phyloP scores from a whole-genome alignment of 2,113 vertebrate species.

The Merops nubicus region DNA sequence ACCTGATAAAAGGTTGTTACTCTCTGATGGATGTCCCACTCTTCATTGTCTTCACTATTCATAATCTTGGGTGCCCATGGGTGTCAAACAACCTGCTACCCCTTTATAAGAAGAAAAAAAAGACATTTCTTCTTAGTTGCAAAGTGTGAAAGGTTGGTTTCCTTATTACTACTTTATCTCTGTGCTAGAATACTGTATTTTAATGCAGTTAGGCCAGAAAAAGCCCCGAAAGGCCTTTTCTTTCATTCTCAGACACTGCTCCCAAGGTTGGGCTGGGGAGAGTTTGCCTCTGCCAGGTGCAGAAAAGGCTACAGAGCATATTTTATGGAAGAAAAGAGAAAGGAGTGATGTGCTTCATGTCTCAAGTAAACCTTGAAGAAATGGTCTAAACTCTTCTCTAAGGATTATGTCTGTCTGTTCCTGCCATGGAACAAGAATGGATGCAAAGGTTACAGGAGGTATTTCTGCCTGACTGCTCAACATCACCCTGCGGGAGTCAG shows the following conservation, averaged over 20 bases:
- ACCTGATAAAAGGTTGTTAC: constrained; percentile 71
- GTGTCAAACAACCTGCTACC: constrained; percentile 13
- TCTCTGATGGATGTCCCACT: constrained; percentile 55
- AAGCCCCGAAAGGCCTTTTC: neutral
- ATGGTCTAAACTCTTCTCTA: neutral
- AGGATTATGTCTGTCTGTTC: accelerated
- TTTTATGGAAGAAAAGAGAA: neutral
- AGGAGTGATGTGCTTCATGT: neutral
- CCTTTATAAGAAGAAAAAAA: constrained; percentile 61
- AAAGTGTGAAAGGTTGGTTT: neutral
- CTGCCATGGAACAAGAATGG: neutral
- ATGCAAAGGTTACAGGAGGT: neutral
- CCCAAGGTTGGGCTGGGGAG: neutral
- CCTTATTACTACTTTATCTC: neutral
- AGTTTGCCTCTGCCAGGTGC: neutral
- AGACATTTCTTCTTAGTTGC: neutral
- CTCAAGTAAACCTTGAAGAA: neutral
- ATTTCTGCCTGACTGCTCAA: constrained; percentile 4
- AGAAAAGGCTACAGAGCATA: neutral
- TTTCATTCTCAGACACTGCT: neutral
- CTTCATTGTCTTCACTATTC: constrained; percentile 70
- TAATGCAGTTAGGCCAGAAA: neutral
- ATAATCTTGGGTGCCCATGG: constrained; percentile 49
- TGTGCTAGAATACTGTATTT: neutral
- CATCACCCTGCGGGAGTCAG: neutral